Base-by-base conservation (phyloP, 1,140 invertebrate genomes). In the Macrotrachela quadricornifera region DNA sequence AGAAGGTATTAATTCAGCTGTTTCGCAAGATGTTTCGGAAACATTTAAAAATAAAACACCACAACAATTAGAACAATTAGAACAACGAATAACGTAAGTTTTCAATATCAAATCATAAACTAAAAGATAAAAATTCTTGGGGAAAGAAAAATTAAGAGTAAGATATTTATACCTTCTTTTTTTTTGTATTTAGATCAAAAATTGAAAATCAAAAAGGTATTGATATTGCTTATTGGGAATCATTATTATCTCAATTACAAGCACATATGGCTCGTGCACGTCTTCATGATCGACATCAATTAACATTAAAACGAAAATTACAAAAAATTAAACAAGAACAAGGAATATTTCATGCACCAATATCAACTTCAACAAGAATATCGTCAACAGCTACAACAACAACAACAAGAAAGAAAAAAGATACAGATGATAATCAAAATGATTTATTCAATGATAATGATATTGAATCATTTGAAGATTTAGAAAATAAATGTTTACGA, bases 171-270 rank as follows among this genome's bases (percentile, higher is more conserved):
- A 4, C 2, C 8, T 30, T 30, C 21, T 30, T 30, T 4, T 30
- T 30, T 30, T 30, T 30, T 4, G 2, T 30, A 30, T 30, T 30
- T 30, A 30, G 21, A 30, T 30, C 21, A 30, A 30, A 30, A 30
- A 30, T 30, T 30, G 21, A 78, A 0, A 78, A 82, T 50, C 77
- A 79, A 44, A 85, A 88, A 65, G 88, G 87, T 39, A 79, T 94
- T 43, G 91, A 99, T 72, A 82, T 95, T 56, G 84, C 83, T 47
- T 96, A 94, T 69, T 97, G 90, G 88, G 90, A 96, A 71, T 85
- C 82, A 46, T 69, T 96, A 45, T 73, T 92, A 10, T 84, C 83
- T 41, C 82, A 92, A 67, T 71, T 96, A 4, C 90, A 86, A 77
- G 88, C 88, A 8, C 85, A 94, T 67, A 90, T 91, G 78, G 87